Evolutionary conservation across 2,113 vertebrate species (phyloP), one percentile per base, ranked within the genome.

Genomic region (Tragelaphus buxtoni): DNA sequence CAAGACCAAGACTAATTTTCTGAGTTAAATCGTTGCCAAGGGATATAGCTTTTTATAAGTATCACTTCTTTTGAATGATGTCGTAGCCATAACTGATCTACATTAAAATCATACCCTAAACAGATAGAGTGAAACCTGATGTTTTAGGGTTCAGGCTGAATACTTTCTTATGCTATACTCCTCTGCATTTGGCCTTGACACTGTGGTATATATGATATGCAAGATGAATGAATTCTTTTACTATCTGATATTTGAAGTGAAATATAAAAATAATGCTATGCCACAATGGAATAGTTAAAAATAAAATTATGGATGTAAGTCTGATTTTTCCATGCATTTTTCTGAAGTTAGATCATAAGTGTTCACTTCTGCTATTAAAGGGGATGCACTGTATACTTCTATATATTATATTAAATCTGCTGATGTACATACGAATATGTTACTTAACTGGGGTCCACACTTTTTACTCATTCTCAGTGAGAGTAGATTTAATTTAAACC

Each of bases 321-420:
- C n/a, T 96, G 65, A 60, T 97, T 58, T 85, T 98, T 92, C 76
- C 58, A 45, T 79, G 39, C 74, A 69, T 95, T 98, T 90, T 65
- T 97, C 86, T 87, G 42, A 98, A 97, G 96, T 96, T 95, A 97
- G 60, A 82, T 9, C 28, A 28, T 45, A 74, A 95, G 93, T 96
- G 90, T 92, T 91, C 91, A 95, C 94, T 97, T 98, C 74, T 97
- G 87, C 97, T 97, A 58, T 95, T 5, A 45, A 95, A 97, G 96
- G 91, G 82, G 77, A 55, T 24, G n/a, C 53, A 47, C 35, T 89
- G 4, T 49, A 35, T 74, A 74, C 97, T 95, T 93, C 77, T 61
- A 79, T 28, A 5, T 95, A 89, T 95, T 93, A 96, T 91, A 80
- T 0, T 32, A 98, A 96, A 97, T 97, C 92, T 85, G 76, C 69